Evolutionary conservation across 1,140 invertebrate genomes (phyloP).

Genomic region (Drosophila bipectinata): DNA sequence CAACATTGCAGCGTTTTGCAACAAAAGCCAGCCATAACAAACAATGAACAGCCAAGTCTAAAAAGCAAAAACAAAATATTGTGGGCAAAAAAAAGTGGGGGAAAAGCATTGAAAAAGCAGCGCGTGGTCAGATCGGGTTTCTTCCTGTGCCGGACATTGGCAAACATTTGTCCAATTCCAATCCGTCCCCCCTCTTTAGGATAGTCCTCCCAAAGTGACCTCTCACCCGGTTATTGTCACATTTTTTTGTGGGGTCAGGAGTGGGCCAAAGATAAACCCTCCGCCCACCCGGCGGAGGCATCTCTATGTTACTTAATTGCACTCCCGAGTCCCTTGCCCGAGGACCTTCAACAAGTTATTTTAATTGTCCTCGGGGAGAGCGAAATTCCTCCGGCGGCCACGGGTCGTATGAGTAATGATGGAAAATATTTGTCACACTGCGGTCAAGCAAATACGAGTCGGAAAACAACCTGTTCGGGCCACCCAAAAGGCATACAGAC

Average conservation of each 20-base stretch:
- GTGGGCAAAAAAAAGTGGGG: slow-evolving; percentile 52
- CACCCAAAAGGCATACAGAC: neutral
- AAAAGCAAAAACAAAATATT: slow-evolving; percentile 46
- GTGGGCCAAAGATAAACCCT: slow-evolving; percentile 22
- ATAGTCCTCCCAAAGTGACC: neutral
- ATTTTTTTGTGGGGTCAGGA: slow-evolving; percentile 33
- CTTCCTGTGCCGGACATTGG: slow-evolving; percentile 38
- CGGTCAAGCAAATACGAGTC: slow-evolving; percentile 23
- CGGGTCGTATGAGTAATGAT: slow-evolving; percentile 63
- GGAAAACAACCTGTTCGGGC: slow-evolving; percentile 43
- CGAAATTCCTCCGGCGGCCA: slow-evolving; percentile 28
- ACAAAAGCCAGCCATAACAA: slow-evolving; percentile 77
- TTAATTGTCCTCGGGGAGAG: slow-evolving; percentile 43
- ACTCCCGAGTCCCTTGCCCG: slow-evolving; percentile 44
- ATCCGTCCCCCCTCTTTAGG: neutral
- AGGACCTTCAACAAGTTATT: slow-evolving; percentile 40
- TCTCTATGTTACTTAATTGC: slow-evolving; percentile 72
- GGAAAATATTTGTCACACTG: slow-evolving; percentile 51
- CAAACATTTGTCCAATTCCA: slow-evolving; percentile 53
- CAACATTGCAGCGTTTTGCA: slow-evolving; percentile 68
- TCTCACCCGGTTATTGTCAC: slow-evolving; percentile 46
- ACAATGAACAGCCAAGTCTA: slow-evolving; percentile 64
- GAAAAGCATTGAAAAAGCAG: slow-evolving; percentile 19
- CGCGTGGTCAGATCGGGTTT: slow-evolving; percentile 68
- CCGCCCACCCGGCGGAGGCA: slow-evolving; percentile 13